phyloP scores from a whole-genome alignment of 2,113 vertebrate species.

The Mormyrus lacerda region DNA sequence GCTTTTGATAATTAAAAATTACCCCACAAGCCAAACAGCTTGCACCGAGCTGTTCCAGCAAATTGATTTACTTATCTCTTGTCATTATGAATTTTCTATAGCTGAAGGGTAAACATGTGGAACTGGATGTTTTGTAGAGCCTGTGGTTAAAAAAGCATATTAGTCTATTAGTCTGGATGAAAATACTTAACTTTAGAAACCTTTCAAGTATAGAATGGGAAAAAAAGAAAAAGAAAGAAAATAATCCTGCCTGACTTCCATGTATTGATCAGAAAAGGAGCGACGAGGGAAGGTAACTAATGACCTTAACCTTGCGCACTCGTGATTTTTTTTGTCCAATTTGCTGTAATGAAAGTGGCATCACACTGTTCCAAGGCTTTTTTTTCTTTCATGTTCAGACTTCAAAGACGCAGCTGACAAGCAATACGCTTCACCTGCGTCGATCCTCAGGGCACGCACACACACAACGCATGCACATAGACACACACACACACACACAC shows the following conservation, averaged over 20 bases:
- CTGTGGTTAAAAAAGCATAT: neutral
- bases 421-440: slow-evolving; percentile 18
- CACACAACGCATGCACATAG: neutral
- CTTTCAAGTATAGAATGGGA: neutral
- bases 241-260: neutral
- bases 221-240: slow-evolving; percentile 10
- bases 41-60: neutral
- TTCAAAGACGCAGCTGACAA: slow-evolving; percentile 34
- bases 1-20: slow-evolving; percentile 18
- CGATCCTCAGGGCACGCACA: neutral
- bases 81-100: slow-evolving; percentile 17
- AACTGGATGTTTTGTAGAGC: neutral
- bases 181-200: slow-evolving; percentile 12
- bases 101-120: slow-evolving; percentile 18
- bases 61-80: slow-evolving; percentile 16
- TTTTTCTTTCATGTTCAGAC: slow-evolving; percentile 25
- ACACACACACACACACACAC: no score
- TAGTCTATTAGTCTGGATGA: neutral
- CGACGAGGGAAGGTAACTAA: slow-evolving; percentile 32
- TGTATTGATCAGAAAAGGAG: slow-evolving; percentile 6
- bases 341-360: slow-evolving; percentile 40
- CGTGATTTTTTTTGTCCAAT: slow-evolving; percentile 26
- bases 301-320: slow-evolving; percentile 30
- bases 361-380: slow-evolving; percentile 31
- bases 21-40: neutral